Base-by-base conservation (phyloP, 2,888 invertebrate genomes). In the Diogma glabrata region DNA sequence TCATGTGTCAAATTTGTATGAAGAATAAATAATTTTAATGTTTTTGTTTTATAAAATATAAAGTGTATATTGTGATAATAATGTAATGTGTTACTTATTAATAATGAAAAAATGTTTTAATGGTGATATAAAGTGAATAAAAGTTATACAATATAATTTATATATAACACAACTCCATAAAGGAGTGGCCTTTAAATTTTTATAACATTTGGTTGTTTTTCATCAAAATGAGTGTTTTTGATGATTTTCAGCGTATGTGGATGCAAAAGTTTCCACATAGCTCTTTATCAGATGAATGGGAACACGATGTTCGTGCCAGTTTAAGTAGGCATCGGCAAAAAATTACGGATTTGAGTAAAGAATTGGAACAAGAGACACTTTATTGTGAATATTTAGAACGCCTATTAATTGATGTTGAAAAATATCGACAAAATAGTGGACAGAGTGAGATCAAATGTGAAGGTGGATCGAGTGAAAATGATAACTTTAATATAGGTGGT, bases 221-320 rank as follows among this genome's bases (percentile, higher is more conserved):
- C 20, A 20, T 43, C 40, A 51, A 50, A 72, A 84, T 84, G 89
- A 89, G 88, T 76, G 88, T 89, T 67, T 89, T 87, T 71, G 84
- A 85, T 67, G 89, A 89, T 76, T 89, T 90, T 73, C 87, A 88
- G 75, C 85, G 87, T 70, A 85, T 90, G 72, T 91, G 91, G 90
- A 80, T 83, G 73, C 84, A 89, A 76, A 78, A 89, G 66, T 91
- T 90, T 77, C 90, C 90, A 60, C 88, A 88, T 66, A 88, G 87
- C 74, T 85, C 87, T 60, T 75, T 91, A 62, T 90, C 91, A 68
- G 87, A 87, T 67, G 89, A 89, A 67, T 90, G 89, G 90, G 90
- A 90, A 71, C 89, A 88, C 73, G 89, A 91, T 76, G 89, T 91
- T 65, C 81, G 89, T 66, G 87, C 87, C 60, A 90, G 90, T 75